Base-by-base conservation (phyloP, 2,797 vertebrate species). In the Pangasius krempfi region DNA sequence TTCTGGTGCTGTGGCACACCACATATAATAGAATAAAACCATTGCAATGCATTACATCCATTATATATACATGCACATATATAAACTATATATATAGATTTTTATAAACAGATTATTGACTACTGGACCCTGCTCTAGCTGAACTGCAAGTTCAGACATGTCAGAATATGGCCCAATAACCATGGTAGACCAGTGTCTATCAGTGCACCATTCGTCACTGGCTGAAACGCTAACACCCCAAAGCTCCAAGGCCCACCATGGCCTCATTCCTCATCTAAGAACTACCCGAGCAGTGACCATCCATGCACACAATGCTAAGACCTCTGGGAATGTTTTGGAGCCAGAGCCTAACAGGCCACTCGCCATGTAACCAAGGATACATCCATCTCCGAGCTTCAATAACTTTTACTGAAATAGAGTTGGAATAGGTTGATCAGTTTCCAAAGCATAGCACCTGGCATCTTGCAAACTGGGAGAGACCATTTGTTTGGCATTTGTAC, bases 181-280 rank as follows among this genome's bases (percentile, higher is more conserved):
- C 66, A 89, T 91, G 89, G 92, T 94, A 62, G 58, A 22, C 25
- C 25, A 7, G 93, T 96, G 95, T 96, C 95, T 95, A 94, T 90
- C 92, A 93, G 91, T 90, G 90, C 92, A 94, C 91, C 88, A 89
- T 93, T 93, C 93, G 96, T 96, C 95, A 96, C 94, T 89, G 93
- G 89, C 94, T 94, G 94, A 96, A 95, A 96, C 94, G 95, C 95
- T 95, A 95, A 96, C 95, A 95, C 80, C 94, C 95, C 94, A 95
- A 96, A 96, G 94, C 96, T 95, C 96, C 93, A 95, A 96, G 95
- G 95, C 95, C 95, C 94, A 92, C 93, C 92, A 92, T 94, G 93
- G 94, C 92, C 94, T 95, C 95, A 95, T 96, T 95, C 95, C 93
- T 96, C 95, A 96, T 95, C 88, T 81, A 37, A 87, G 92, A 93